phyloP scores from a whole-genome alignment of 2,113 vertebrate species.

The Zosterops pallidus region DNA sequence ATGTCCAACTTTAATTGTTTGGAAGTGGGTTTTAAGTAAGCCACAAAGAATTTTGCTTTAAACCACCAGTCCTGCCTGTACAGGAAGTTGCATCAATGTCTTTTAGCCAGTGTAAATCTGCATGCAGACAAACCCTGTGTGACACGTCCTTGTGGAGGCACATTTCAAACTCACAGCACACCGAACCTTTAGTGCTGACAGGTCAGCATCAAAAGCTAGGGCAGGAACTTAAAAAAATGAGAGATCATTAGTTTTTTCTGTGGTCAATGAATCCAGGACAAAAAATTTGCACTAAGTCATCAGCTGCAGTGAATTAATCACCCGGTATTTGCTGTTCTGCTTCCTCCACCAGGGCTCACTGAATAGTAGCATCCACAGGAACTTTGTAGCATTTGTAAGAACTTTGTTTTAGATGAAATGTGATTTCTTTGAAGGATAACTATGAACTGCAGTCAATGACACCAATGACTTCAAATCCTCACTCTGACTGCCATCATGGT shows the following conservation, averaged over 20 bases:
- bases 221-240: background rate
- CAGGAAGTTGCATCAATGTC: background rate
- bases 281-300: background rate
- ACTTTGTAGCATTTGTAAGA: background rate
- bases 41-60: background rate
- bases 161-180: background rate
- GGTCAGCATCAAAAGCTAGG: background rate
- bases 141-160: background rate
- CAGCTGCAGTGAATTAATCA: background rate
- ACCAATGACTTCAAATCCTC: background rate
- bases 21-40: background rate
- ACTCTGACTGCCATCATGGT: rapidly evolving
- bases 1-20: background rate
- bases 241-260: background rate
- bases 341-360: background rate
- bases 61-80: background rate
- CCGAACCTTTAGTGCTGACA: background rate
- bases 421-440: background rate
- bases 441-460: background rate
- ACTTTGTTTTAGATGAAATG: background rate
- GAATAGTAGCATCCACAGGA: background rate
- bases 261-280: background rate
- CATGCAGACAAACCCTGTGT: background rate
- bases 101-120: background rate
- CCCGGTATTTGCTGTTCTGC: background rate